Conservation (phyloP, 2,888 invertebrate species). For the Spodoptera picta region DNA sequence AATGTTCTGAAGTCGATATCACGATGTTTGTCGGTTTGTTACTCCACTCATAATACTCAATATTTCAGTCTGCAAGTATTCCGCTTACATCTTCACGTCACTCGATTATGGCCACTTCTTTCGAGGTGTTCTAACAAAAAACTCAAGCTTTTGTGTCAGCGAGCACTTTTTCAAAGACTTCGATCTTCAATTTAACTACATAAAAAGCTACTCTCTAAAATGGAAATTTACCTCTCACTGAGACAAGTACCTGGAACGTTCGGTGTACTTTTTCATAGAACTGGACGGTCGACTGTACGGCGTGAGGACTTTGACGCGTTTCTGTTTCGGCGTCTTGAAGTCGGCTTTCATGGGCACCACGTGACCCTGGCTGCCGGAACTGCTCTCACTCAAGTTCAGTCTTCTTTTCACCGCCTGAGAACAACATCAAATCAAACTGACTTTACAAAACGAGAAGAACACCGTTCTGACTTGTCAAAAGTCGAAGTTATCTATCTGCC, state of each 20-base stretch:
- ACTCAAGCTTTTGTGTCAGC: too few relatives aligned
- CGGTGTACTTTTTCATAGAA: conserved; percentile 88
- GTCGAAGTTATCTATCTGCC: too few relatives aligned
- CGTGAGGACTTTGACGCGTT: conserved; percentile 84
- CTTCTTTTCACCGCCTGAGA: conserved; percentile 93
- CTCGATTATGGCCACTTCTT: background rate
- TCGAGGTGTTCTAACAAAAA: background rate
- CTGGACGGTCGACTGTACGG: conserved; percentile 87
- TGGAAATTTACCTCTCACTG: conserved; percentile 70
- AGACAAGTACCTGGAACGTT: conserved; percentile 84
- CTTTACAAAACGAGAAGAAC: conserved; percentile 9
- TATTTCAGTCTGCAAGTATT: too few relatives aligned
- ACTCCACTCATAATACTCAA: too few relatives aligned
- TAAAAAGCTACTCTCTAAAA: conserved; percentile 54
- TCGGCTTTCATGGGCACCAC: conserved; percentile 90
- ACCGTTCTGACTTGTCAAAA: too few relatives aligned
- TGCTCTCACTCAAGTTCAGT: conserved; percentile 91
- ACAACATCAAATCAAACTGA: conserved; percentile 35
- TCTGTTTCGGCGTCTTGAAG: conserved; percentile 91
- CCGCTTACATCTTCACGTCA: too few relatives aligned
- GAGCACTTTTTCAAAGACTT: conserved; percentile 2
- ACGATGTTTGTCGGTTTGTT: too few relatives aligned
- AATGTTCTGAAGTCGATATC: too few relatives aligned
- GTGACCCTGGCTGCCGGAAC: conserved; percentile 88
- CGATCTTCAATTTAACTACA: conserved; percentile 32